A percentile compares a stretch with the other conserved stretches of the same genome.
Conservation (phyloP, 2,113 vertebrate species). For the Megaleporinus macrocephalus region DNA sequence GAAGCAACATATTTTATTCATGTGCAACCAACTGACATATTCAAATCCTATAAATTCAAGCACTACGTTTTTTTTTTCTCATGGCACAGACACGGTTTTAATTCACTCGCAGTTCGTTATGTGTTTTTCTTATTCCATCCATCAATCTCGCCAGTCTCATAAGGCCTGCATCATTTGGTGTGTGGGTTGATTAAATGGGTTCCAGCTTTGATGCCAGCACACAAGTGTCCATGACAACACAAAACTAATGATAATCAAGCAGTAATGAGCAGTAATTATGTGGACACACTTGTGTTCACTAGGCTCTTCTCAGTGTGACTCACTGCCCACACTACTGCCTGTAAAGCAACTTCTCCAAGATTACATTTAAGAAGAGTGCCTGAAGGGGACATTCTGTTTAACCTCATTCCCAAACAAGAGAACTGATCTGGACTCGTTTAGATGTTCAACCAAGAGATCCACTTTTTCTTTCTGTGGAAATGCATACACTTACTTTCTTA, state of each 20-base stretch:
- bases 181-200: constrained; percentile 15
- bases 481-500: too few relatives aligned
- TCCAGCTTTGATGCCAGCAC: constrained; percentile 18
- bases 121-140: neutral
- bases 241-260: constrained; percentile 16
- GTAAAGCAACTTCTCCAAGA: neutral
- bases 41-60: neutral
- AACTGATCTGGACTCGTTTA: neutral
- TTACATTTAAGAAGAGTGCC: neutral
- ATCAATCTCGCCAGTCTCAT: neutral
- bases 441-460: neutral
- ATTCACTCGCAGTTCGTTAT: neutral
- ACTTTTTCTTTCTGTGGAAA: too few relatives aligned
- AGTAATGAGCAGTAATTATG: constrained; percentile 19
- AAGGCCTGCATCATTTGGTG: constrained; percentile 2
- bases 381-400: neutral
- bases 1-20: neutral
- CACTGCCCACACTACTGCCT: neutral
- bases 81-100: neutral
- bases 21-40: neutral
- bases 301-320: neutral
- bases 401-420: neutral
- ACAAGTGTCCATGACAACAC: constrained; percentile 4
- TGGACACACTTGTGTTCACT: neutral
- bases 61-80: too few relatives aligned